A percentile compares a stretch with the other conserved stretches of the same genome.
These are phyloP conservation scores for Rhyacophila evoluta DNA, from an alignment of 2,888 invertebrate genomes.

Conservation along the genomic window DNA sequence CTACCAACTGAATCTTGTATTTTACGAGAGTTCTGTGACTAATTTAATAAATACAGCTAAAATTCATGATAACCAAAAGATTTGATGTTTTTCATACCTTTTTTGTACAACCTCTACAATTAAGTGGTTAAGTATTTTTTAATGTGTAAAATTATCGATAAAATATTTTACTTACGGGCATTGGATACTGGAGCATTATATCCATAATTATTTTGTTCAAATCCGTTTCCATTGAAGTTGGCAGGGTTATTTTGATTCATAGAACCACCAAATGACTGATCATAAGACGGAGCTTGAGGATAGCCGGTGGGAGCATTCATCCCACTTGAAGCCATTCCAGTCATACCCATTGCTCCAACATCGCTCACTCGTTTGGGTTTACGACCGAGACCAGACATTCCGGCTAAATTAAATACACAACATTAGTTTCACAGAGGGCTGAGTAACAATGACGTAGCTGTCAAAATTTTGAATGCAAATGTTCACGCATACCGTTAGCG, in stretches of 20 bases:
- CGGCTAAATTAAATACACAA: constrained; percentile 61
- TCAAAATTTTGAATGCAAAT: neutral
- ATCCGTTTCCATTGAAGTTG: constrained; percentile 38
- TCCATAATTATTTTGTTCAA: constrained; percentile 48
- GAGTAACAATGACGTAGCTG: neutral
- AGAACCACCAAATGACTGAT: constrained; percentile 32
- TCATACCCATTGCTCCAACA: constrained; percentile 76
- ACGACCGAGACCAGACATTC: constrained; percentile 61
- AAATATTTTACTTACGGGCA: constrained; percentile 15
- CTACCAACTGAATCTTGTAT: too few species aligned
- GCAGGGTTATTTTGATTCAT: constrained; percentile 35
- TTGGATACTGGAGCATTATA: constrained; percentile 35
- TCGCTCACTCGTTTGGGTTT: constrained; percentile 78
- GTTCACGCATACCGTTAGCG: constrained; percentile 62
- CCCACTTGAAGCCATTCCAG: constrained; percentile 61
- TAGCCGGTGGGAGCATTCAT: constrained; percentile 12
- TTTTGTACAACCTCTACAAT: too few species aligned
- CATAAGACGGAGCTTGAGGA: constrained; percentile 40
- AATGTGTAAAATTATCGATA: neutral
- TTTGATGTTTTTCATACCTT: too few species aligned
- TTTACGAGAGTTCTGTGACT: too few species aligned
- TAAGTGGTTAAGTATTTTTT: neutral
- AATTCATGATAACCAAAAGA: too few species aligned
- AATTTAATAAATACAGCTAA: too few species aligned
- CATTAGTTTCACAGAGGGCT: constrained; percentile 31